phyloP scores from a whole-genome alignment of 2,113 vertebrate genomes.

The Rhombomys opimus region DNA sequence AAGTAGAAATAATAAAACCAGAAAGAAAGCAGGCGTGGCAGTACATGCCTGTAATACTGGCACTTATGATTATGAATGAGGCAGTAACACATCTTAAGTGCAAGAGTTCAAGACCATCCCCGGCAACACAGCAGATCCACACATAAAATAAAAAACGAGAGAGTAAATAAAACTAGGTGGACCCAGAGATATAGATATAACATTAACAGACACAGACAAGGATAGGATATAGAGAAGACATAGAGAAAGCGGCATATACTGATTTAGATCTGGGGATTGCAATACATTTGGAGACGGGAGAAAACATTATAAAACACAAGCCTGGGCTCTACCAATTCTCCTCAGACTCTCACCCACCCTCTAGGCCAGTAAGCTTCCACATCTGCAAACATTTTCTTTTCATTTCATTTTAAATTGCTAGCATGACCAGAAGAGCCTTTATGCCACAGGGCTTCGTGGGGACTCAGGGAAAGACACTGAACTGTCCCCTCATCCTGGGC shows the following conservation, averaged over 20 bases:
- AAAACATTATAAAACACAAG: neutral
- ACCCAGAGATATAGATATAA: neutral
- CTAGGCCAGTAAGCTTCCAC: neutral
- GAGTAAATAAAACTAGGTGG: neutral
- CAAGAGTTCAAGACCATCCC: neutral
- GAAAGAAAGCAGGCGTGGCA: neutral
- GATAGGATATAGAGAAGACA: neutral
- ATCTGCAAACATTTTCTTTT: neutral
- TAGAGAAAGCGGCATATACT: neutral
- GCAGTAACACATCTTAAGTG: neutral
- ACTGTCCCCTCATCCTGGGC: neutral
- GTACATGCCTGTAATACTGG: neutral
- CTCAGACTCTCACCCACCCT: neutral
- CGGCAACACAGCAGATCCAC: neutral
- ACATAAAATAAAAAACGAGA: neutral
- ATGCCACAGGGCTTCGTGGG: neutral
- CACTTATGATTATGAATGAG: neutral
- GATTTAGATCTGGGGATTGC: neutral
- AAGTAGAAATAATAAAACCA: neutral
- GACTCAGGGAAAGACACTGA: neutral
- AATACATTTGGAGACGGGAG: neutral
- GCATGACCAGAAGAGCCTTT: neutral
- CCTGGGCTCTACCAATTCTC: neutral
- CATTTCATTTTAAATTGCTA: slow-evolving; percentile 20
- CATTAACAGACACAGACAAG: neutral